A percentile compares a stretch with the other conserved stretches of the same genome.
phyloP scores from a whole-genome alignment of 2,113 vertebrate species.

The Leptosomus discolor region DNA sequence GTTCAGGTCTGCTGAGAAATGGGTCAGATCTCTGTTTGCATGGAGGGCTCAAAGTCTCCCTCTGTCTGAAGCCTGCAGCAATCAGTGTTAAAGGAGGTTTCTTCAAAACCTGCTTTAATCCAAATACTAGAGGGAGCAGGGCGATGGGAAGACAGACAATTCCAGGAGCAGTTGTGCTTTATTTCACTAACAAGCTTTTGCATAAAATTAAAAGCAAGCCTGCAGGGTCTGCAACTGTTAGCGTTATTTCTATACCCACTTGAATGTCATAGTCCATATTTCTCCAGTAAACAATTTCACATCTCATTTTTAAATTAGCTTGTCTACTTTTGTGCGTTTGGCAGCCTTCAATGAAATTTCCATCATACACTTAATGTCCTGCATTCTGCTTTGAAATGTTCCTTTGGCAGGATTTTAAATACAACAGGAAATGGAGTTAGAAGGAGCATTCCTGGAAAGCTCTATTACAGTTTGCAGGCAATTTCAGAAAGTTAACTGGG shows the following conservation, averaged over 20 bases:
- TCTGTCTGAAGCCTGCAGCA: background rate
- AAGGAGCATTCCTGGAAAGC: constrained; percentile 30
- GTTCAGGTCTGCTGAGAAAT: background rate
- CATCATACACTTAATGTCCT: background rate
- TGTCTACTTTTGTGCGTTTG: background rate
- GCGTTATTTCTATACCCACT: background rate
- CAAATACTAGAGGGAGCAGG: background rate
- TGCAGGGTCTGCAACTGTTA: background rate
- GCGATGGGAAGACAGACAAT: rapidly evolving
- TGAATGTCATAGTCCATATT: background rate
- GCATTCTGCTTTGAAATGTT: background rate
- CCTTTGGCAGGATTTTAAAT: constrained; percentile 7
- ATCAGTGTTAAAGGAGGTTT: rapidly evolving
- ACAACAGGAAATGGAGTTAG: constrained; percentile 11
- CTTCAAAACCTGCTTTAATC: background rate
- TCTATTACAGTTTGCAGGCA: background rate
- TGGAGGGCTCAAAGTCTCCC: background rate
- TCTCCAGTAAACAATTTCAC: background rate
- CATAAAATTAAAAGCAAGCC: background rate
- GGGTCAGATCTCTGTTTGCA: background rate
- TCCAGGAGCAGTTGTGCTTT: background rate
- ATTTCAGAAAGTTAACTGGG: background rate
- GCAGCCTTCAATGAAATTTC: background rate
- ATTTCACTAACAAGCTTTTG: background rate
- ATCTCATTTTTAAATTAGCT: background rate